A percentile compares a stretch with the other conserved stretches of the same genome.
phyloP scores from a whole-genome alignment of 2,113 vertebrate genomes.

The Tyrannus savana region DNA sequence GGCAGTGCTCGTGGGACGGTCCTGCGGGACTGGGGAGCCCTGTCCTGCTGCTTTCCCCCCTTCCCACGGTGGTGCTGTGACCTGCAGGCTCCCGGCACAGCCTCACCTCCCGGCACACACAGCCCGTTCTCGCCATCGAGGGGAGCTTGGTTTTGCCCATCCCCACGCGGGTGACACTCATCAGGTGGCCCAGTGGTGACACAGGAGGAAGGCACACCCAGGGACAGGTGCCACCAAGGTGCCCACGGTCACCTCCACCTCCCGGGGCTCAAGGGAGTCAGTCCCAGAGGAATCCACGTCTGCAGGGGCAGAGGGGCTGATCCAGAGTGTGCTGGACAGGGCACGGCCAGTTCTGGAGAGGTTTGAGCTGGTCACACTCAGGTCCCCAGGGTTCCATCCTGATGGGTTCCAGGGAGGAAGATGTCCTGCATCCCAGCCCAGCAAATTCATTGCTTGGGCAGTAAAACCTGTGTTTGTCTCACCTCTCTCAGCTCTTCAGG shows the following conservation, averaged over 20 bases:
- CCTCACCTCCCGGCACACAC: neutral
- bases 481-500: rapidly evolving
- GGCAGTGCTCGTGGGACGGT: neutral
- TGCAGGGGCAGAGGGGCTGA: rapidly evolving
- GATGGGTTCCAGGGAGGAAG: rapidly evolving
- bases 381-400: neutral
- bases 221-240: neutral
- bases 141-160: rapidly evolving
- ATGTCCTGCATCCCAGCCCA: neutral
- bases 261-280: neutral
- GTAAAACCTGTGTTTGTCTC: rapidly evolving
- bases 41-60: neutral
- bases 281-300: rapidly evolving
- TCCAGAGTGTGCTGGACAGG: rapidly evolving
- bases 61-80: rapidly evolving
- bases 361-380: rapidly evolving
- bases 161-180: rapidly evolving
- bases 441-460: neutral
- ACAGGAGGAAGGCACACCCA: rapidly evolving
- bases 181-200: rapidly evolving
- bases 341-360: rapidly evolving
- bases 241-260: neutral
- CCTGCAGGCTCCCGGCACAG: rapidly evolving
- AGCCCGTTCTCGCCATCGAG: rapidly evolving
- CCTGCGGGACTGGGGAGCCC: neutral